These are phyloP conservation scores for Nipponacmea schrenckii DNA, from an alignment of 2,888 invertebrate species.

Conservation along the genomic window DNA sequence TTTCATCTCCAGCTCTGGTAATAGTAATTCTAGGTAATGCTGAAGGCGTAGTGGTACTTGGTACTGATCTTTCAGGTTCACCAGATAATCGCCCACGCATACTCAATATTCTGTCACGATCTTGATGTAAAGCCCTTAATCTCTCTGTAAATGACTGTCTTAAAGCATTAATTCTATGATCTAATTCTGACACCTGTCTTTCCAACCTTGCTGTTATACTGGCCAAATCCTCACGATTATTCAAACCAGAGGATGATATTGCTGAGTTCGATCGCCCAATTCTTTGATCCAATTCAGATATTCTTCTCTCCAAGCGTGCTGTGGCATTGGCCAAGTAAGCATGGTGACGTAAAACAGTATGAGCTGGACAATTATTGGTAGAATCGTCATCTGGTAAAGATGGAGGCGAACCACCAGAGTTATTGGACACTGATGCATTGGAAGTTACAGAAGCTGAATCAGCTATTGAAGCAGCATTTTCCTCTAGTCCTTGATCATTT, in stretches of 20 bases:
- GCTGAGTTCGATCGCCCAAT: not conserved
- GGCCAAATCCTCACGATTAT: constrained; percentile 33
- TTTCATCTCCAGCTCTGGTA: constrained; percentile 19
- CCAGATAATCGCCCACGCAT: constrained; percentile 15
- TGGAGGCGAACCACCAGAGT: not conserved
- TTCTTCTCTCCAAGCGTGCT: not conserved
- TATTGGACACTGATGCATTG: not conserved
- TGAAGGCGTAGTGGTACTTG: constrained; percentile 9
- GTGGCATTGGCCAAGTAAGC: not conserved
- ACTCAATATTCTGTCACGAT: constrained; percentile 33
- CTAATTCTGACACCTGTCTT: constrained; percentile 50
- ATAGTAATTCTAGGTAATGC: constrained; percentile 23
- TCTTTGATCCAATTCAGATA: not conserved
- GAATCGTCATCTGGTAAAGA: not conserved
- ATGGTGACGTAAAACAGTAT: not conserved
- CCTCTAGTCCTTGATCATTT: not conserved
- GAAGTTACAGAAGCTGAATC: no score
- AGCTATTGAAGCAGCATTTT: not conserved
- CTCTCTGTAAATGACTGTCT: constrained; percentile 49
- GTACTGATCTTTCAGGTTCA: constrained; percentile 12
- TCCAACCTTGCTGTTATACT: constrained; percentile 45
- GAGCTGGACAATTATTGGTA: not conserved
- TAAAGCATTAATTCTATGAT: constrained; percentile 47
- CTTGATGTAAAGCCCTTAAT: constrained; percentile 40
- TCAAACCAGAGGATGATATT: not conserved